These are phyloP conservation scores for Drosophila jambulina DNA, from an alignment of 1,140 invertebrate genomes.

Conservation along the genomic window DNA sequence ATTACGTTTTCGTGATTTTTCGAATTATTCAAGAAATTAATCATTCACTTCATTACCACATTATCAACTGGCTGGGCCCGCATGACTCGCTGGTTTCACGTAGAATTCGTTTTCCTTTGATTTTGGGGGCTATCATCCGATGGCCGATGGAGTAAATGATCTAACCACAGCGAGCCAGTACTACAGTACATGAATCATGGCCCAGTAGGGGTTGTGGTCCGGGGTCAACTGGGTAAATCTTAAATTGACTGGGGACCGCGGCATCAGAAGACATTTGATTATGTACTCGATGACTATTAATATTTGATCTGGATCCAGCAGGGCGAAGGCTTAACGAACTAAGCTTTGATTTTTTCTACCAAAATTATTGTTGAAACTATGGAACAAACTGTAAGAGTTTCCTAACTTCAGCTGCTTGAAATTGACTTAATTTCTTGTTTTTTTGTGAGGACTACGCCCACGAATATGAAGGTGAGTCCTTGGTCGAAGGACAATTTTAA, in stretches of 20 bases:
- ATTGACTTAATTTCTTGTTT: background rate
- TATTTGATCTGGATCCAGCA: constrained; percentile 18
- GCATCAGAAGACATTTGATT: constrained; percentile 28
- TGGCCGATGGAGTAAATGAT: constrained; percentile 32
- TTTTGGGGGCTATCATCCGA: constrained; percentile 46
- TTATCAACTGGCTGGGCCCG: constrained; percentile 55
- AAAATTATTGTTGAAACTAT: background rate
- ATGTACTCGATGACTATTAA: constrained; percentile 31
- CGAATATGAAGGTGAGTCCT: constrained; percentile 16
- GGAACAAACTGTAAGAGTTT: background rate
- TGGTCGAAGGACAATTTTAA: constrained; percentile 74
- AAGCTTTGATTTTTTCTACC: background rate
- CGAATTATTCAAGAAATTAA: constrained; percentile 69
- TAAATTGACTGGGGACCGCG: constrained; percentile 35
- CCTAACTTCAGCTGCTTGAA: background rate
- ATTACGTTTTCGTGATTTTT: constrained; percentile 61
- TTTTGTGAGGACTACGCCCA: constrained; percentile 18
- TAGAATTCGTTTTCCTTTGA: constrained; percentile 40
- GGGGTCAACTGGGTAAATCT: constrained; percentile 21
- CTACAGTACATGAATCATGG: constrained; percentile 11
- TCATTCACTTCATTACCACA: constrained; percentile 70
- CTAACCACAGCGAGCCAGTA: constrained; percentile 25
- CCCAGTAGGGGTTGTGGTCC: constrained; percentile 41
- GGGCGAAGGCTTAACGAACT: background rate
- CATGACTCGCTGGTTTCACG: constrained; percentile 49